Evolutionary conservation across 2,113 vertebrate species (phyloP).

Genomic region (Tachysurus fulvidraco): DNA sequence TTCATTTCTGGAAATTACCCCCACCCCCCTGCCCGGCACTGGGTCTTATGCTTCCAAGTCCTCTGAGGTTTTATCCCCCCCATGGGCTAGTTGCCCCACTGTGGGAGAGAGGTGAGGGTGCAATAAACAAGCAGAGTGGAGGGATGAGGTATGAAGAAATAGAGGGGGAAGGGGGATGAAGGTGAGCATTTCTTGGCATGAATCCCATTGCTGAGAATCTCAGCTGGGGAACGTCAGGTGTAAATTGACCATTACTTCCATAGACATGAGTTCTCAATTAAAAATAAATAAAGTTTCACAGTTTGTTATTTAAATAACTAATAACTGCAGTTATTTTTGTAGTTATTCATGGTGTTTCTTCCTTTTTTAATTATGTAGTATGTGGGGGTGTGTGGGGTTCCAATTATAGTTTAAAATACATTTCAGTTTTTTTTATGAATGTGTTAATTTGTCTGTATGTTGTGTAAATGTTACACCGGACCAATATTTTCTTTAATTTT

Average conservation of each 20-base stretch:
- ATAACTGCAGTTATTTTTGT: background rate
- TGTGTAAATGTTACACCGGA: background rate
- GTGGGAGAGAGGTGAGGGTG: conserved; percentile 1
- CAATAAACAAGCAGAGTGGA: conserved; percentile 19
- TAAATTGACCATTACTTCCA: conserved; percentile 41
- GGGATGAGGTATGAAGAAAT: conserved; percentile 5
- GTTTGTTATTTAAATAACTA: background rate
- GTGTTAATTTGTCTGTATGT: background rate
- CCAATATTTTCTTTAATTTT: background rate
- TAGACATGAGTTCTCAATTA: conserved; percentile 16
- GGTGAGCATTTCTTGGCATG: conserved; percentile 27
- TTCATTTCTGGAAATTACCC: background rate
- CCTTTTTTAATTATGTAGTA: background rate
- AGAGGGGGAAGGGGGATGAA: background rate
- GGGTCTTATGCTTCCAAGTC: conserved; percentile 1
- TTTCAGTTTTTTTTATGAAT: background rate
- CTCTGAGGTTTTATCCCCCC: background rate
- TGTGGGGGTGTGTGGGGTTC: background rate
- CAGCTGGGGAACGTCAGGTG: conserved; percentile 39
- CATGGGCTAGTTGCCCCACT: conserved; percentile 18
- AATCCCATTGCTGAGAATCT: conserved; percentile 31
- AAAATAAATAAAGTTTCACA: conserved; percentile 1
- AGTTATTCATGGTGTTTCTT: background rate
- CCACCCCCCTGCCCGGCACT: background rate
- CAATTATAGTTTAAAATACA: background rate